Percentiles rank a stretch among this genome's conserved stretches.
Conservation (phyloP, 2,113 vertebrate genomes). For the Echinops telfairi region DNA sequence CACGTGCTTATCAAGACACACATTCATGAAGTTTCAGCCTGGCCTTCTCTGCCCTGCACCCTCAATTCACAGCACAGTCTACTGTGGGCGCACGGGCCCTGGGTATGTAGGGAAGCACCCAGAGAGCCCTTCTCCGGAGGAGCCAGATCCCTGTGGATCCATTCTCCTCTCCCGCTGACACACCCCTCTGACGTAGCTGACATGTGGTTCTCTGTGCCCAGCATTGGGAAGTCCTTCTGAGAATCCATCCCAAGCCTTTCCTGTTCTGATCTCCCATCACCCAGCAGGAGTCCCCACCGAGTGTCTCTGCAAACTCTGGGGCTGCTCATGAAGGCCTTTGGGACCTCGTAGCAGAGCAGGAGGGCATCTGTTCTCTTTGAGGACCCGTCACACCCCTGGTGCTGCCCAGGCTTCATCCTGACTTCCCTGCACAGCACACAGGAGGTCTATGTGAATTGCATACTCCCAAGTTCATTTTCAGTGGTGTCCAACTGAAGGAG, state of each 20-base stretch:
- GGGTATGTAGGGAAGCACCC: not conserved
- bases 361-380: not conserved
- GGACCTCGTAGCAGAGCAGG: not conserved
- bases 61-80: not conserved
- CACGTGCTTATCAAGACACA: too few species aligned
- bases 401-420: not conserved
- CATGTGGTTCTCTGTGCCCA: not conserved
- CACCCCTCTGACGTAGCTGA: not conserved
- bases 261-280: not conserved
- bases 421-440: not conserved
- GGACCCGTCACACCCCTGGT: rapidly evolving
- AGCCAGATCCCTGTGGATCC: rapidly evolving
- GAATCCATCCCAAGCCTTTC: not conserved
- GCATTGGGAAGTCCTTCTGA: not conserved
- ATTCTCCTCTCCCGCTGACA: not conserved
- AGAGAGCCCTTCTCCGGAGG: not conserved
- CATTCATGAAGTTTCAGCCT: rapidly evolving
- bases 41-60: not conserved
- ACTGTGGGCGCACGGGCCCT: not conserved
- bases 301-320: not conserved
- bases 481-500: not conserved
- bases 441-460: not conserved
- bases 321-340: not conserved
- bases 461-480: too few species aligned
- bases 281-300: not conserved